phyloP scores from a whole-genome alignment of 1,140 invertebrate genomes.

The Batillaria attramentaria region DNA sequence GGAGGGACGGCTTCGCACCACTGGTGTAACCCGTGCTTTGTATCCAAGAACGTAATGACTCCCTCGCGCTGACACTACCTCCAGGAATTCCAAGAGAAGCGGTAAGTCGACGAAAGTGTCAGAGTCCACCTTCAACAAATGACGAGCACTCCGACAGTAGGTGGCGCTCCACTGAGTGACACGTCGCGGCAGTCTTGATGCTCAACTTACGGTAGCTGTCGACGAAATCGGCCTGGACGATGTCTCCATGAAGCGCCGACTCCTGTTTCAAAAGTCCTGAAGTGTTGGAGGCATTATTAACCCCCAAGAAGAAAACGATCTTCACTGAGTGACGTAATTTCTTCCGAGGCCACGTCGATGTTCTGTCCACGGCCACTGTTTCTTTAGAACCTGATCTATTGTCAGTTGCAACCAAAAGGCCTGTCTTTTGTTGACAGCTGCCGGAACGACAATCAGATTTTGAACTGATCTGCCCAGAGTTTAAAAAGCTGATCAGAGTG shows the following conservation, averaged over 20 bases:
- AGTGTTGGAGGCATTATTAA: neutral
- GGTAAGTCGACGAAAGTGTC: constrained; percentile 25
- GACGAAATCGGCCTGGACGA: constrained; percentile 58
- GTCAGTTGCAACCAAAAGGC: no score
- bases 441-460: no score
- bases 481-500: no score
- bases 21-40: no score
- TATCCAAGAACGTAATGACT: neutral
- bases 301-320: constrained; percentile 36
- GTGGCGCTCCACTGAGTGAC: neutral
- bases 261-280: constrained; percentile 34
- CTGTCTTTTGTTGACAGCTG: no score
- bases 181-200: neutral
- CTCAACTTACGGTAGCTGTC: constrained; percentile 50
- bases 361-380: no score
- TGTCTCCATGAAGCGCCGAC: constrained; percentile 45
- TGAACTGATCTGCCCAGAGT: no score
- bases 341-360: no score
- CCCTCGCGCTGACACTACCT: no score
- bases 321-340: no score
- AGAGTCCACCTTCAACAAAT: constrained; percentile 27
- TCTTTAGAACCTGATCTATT: no score
- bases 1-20: neutral
- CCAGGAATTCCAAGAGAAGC: neutral
- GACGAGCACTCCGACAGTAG: neutral